phyloP scores from a whole-genome alignment of 2,113 vertebrate species.

The Peromyscus maniculatus region DNA sequence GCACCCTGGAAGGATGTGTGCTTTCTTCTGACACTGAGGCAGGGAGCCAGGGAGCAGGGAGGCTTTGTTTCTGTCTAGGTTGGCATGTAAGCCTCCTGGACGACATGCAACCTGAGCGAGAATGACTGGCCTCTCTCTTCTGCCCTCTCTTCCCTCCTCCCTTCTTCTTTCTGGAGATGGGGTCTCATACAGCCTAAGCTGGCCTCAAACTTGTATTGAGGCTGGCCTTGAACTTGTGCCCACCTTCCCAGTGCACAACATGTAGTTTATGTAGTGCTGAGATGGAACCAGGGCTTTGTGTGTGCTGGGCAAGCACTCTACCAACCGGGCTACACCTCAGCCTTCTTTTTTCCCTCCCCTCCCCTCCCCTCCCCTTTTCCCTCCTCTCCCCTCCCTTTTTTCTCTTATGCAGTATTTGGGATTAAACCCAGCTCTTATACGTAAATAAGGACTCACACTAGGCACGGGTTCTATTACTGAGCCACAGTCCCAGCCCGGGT shows the following conservation, averaged over 20 bases:
- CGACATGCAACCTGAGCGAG: neutral
- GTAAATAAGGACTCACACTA: neutral
- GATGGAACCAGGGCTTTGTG: neutral
- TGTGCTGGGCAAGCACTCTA: neutral
- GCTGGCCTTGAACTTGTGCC: neutral
- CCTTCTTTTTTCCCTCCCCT: neutral
- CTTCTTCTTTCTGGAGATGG: neutral
- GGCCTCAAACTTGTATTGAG: neutral
- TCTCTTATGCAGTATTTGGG: neutral
- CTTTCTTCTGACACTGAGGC: neutral
- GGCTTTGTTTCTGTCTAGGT: neutral
- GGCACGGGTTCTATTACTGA: neutral
- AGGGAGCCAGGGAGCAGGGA: neutral
- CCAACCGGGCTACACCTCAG: too few species aligned
- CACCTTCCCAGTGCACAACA: neutral
- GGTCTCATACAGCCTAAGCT: neutral
- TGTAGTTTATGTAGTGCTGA: neutral
- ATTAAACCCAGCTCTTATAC: neutral
- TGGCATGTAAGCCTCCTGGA: neutral
- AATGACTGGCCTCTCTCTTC: neutral
- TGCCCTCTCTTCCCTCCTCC: neutral
- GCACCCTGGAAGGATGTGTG: neutral
- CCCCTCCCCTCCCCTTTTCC: fast-evolving
- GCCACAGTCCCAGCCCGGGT: neutral
- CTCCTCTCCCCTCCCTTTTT: too few species aligned